Conservation (phyloP, 2,797 vertebrate genomes). For the Labeo calbasu region DNA sequence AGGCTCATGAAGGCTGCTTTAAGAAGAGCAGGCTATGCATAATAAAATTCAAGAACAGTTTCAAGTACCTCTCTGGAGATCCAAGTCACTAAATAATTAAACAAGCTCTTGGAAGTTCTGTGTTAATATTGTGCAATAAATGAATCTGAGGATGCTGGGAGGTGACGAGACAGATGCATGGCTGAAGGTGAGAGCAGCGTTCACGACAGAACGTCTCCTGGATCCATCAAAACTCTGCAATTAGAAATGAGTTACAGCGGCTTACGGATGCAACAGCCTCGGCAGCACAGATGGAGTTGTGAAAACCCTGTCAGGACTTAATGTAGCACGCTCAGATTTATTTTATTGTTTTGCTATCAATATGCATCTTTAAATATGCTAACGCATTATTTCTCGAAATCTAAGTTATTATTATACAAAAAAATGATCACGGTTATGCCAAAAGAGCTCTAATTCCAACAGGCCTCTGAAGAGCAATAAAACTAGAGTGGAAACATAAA, state of each 20-base stretch:
- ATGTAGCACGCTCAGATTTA: slow-evolving; percentile 5
- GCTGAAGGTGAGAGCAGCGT: slow-evolving; percentile 34
- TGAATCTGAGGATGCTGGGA: slow-evolving; percentile 34
- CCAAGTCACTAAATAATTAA: slow-evolving; percentile 46
- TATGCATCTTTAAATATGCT: slow-evolving; percentile 33
- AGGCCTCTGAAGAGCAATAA: slow-evolving; percentile 13
- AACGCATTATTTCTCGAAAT: slow-evolving; percentile 26
- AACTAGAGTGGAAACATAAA: not conserved
- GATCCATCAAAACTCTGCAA: slow-evolving; percentile 20
- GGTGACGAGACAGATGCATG: slow-evolving; percentile 39
- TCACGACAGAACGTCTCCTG: not conserved
- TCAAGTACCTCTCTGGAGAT: slow-evolving; percentile 32
- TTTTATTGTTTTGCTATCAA: slow-evolving; percentile 36
- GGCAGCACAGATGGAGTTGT: slow-evolving; percentile 34
- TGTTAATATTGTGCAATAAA: slow-evolving; percentile 40
- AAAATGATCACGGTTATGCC: not conserved
- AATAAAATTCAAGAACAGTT: slow-evolving; percentile 32
- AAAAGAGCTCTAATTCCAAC: slow-evolving; percentile 4
- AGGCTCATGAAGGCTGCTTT: slow-evolving; percentile 21
- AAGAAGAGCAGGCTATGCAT: slow-evolving; percentile 30
- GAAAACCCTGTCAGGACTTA: slow-evolving; percentile 31
- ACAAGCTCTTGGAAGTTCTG: slow-evolving; percentile 24
- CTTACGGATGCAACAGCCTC: not conserved
- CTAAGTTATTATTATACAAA: not conserved
- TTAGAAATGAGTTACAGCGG: slow-evolving; percentile 27